Conservation (phyloP, 1,140 invertebrate genomes). For the Holcopasites calliopsidis region DNA sequence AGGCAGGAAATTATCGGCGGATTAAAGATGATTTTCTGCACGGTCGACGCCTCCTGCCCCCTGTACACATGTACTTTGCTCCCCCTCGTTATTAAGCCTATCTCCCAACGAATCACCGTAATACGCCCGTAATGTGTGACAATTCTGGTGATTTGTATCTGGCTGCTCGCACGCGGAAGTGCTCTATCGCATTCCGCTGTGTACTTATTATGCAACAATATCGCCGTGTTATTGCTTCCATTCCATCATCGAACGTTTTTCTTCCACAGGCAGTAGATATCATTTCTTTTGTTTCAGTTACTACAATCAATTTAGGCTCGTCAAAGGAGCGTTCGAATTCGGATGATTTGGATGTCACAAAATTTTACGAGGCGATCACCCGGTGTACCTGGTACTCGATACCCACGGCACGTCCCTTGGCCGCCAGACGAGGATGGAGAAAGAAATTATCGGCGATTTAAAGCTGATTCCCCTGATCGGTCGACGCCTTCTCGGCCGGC, state of each 20-base stretch:
- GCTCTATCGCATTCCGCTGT: too few species aligned
- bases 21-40: constrained; percentile 65
- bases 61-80: constrained; percentile 54
- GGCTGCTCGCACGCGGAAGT: constrained; percentile 25
- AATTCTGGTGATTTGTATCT: constrained; percentile 57
- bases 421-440: constrained; percentile 28
- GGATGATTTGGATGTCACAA: constrained; percentile 41
- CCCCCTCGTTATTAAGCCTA: constrained; percentile 58
- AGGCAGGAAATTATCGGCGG: constrained; percentile 55
- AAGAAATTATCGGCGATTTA: constrained; percentile 62
- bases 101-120: constrained; percentile 53
- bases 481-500: constrained; percentile 54
- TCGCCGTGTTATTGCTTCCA: too few species aligned
- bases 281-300: too few species aligned
- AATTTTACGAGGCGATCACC: constrained; percentile 49
- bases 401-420: constrained; percentile 16
- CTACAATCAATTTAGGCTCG: too few species aligned
- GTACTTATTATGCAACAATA: too few species aligned
- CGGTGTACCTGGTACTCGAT: constrained; percentile 41
- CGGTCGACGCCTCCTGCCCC: constrained; percentile 59
- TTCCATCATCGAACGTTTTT: neutral
- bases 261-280: neutral
- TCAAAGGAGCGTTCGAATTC: constrained; percentile 32
- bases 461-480: constrained; percentile 68
- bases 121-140: constrained; percentile 61